Evolutionary conservation across 1,140 invertebrate species (phyloP).

Genomic region (Eufriesea mexicana): DNA sequence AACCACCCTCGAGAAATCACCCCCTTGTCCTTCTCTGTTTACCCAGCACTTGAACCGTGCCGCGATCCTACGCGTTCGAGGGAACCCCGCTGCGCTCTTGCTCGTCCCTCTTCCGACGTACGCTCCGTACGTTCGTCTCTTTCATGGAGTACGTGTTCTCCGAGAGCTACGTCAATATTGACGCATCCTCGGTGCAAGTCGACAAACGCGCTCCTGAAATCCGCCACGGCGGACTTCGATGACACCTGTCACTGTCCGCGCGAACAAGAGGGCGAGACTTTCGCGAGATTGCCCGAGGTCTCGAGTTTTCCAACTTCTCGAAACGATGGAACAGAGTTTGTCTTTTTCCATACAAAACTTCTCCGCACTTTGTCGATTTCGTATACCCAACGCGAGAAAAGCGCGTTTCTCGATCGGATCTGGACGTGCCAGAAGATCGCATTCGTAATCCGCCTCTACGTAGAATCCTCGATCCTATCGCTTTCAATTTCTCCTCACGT

Average conservation of each 20-base stretch:
- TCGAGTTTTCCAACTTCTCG: too few species aligned
- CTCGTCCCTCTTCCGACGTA: background rate
- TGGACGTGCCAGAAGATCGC: too few species aligned
- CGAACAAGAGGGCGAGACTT: background rate
- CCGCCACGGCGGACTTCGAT: constrained; percentile 34
- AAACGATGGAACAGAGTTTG: too few species aligned
- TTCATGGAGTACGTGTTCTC: constrained; percentile 62
- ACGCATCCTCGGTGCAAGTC: constrained; percentile 69
- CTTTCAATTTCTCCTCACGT: too few species aligned
- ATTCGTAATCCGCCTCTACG: too few species aligned
- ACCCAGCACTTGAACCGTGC: constrained; percentile 72
- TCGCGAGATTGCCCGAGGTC: background rate
- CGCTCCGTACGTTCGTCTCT: constrained; percentile 11
- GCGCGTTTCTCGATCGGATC: too few species aligned
- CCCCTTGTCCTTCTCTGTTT: constrained; percentile 63
- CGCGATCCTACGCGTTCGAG: constrained; percentile 42
- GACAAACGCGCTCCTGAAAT: constrained; percentile 65
- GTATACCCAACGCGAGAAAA: too few species aligned
- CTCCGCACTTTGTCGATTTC: too few species aligned
- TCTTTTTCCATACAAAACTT: too few species aligned
- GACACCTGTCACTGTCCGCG: constrained; percentile 44
- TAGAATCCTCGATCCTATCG: too few species aligned
- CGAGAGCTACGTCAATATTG: constrained; percentile 75
- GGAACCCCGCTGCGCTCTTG: too few species aligned
- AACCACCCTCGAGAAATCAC: constrained; percentile 40